A percentile compares a stretch with the other conserved stretches of the same genome.
Evolutionary conservation across 1,140 invertebrate genomes (phyloP).

Genomic region (Sarcophaga bullata): DNA sequence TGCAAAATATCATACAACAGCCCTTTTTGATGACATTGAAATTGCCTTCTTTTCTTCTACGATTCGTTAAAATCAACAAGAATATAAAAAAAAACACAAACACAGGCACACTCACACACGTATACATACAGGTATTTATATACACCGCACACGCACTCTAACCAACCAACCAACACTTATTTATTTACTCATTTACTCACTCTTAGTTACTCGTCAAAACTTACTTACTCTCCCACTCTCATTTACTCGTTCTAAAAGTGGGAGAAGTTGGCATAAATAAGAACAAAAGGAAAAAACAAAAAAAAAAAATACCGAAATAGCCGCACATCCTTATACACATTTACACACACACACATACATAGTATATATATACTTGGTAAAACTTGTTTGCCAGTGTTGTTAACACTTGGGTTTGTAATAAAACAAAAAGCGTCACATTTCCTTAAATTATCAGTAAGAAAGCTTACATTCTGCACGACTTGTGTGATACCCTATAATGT

Average conservation of each 20-base stretch:
- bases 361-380: no score
- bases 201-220: neutral
- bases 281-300: neutral
- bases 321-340: neutral
- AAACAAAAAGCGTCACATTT: no score
- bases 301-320: neutral
- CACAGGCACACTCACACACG: neutral
- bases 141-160: neutral
- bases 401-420: neutral
- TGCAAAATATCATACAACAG: constrained; percentile 64
- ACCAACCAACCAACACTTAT: neutral
- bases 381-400: neutral
- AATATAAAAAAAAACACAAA: neutral
- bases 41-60: constrained; percentile 50
- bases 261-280: neutral
- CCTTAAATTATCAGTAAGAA: no score
- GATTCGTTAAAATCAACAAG: constrained; percentile 21
- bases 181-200: constrained; percentile 17
- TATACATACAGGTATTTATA: neutral
- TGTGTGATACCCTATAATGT: no score
- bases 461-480: no score
- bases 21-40: constrained; percentile 66
- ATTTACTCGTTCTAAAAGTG: neutral
- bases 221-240: neutral
- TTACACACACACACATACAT: neutral